Percentiles rank a stretch among this genome's conserved stretches.
phyloP scores from a whole-genome alignment of 2,113 vertebrate genomes.

The Prochilodus magdalenae region DNA sequence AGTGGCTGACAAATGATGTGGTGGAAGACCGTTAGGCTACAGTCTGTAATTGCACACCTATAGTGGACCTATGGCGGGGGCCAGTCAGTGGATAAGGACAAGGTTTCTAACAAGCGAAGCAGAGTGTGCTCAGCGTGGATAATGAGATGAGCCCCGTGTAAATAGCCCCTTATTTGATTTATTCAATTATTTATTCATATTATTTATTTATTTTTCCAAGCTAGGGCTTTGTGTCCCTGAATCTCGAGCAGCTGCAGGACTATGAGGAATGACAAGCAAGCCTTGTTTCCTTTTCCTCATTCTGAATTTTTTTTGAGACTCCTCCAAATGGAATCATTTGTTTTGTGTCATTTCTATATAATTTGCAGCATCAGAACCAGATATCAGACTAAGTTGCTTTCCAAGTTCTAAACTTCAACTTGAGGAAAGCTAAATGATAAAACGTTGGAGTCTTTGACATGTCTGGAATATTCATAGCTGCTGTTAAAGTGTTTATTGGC shows the following conservation, averaged over 20 bases:
- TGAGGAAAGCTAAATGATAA: background rate
- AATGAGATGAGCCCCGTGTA: background rate
- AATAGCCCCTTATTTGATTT: background rate
- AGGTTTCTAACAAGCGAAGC: background rate
- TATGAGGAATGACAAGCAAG: background rate
- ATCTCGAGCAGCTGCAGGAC: background rate
- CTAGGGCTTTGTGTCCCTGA: background rate
- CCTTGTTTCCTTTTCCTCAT: background rate
- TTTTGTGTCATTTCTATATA: slow-evolving; percentile 20
- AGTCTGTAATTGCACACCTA: background rate
- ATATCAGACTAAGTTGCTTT: background rate
- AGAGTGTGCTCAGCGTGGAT: background rate
- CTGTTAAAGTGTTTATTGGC: background rate
- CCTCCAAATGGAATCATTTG: background rate
- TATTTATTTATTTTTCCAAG: background rate
- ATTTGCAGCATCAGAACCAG: background rate
- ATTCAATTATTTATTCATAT: background rate
- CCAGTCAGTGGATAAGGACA: background rate
- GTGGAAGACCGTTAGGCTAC: too few species aligned
- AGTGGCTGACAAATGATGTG: too few species aligned
- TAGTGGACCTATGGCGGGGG: background rate
- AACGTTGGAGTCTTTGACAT: background rate
- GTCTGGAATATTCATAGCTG: background rate
- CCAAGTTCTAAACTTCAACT: background rate
- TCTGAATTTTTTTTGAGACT: background rate